These are phyloP conservation scores for Characodon lateralis DNA, from an alignment of 2,797 vertebrate genomes.

Conservation along the genomic window DNA sequence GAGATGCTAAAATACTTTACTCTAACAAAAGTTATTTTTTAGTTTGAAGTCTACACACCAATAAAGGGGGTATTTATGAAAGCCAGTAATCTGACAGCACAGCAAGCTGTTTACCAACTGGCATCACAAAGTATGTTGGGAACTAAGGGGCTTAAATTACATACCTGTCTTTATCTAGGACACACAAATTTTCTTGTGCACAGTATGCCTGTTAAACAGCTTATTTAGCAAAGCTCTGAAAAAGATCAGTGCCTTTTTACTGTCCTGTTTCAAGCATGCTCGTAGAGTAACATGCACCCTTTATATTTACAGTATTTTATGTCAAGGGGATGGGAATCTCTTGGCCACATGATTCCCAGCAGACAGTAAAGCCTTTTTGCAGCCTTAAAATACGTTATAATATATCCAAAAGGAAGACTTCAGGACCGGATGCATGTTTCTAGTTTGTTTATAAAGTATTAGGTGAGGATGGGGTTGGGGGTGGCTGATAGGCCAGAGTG, in stretches of 20 bases:
- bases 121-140: slow-evolving; percentile 28
- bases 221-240: slow-evolving; percentile 44
- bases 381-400: slow-evolving; percentile 55
- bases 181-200: slow-evolving; percentile 40
- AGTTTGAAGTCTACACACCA: slow-evolving; percentile 24
- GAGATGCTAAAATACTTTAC: slow-evolving; percentile 4
- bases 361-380: slow-evolving; percentile 47
- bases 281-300: slow-evolving; percentile 10
- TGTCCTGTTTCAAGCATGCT: slow-evolving; percentile 34
- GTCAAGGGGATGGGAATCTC: slow-evolving; percentile 32
- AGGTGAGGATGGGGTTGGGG: slow-evolving; percentile 67
- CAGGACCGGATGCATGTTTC: slow-evolving; percentile 65
- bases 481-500: slow-evolving; percentile 67
- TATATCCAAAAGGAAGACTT: slow-evolving; percentile 57
- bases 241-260: slow-evolving; percentile 25
- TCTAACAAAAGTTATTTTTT: slow-evolving; percentile 1
- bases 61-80: slow-evolving; percentile 45
- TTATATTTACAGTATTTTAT: slow-evolving; percentile 41
- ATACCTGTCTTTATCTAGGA: slow-evolving; percentile 39
- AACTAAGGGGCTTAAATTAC: slow-evolving; percentile 42
- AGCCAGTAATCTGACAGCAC: slow-evolving; percentile 48
- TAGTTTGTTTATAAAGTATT: slow-evolving; percentile 74
- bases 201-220: slow-evolving; percentile 32
- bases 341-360: slow-evolving; percentile 31
- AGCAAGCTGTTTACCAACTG: slow-evolving; percentile 42